A percentile compares a stretch with the other conserved stretches of the same genome.
Evolutionary conservation across 2,113 vertebrate genomes (phyloP).

Genomic region (Donacobius atricapilla): DNA sequence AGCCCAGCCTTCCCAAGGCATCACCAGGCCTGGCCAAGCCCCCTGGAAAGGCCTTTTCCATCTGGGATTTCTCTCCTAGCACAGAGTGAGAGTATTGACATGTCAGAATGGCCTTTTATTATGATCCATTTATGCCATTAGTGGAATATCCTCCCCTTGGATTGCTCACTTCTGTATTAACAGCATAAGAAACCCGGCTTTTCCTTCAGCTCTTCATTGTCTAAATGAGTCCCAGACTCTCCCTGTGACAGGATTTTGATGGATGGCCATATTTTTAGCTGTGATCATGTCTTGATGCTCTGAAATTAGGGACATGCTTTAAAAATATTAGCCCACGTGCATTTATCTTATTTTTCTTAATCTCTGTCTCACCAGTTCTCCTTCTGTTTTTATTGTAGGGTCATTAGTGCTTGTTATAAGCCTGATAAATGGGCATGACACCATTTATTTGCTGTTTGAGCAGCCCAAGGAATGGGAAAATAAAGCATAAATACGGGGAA

Average conservation of each 20-base stretch:
- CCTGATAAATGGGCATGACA: neutral
- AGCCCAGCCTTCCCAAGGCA: neutral
- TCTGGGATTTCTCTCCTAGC: neutral
- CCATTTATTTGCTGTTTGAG: neutral
- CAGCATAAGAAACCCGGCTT: neutral
- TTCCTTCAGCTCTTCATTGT: constrained; percentile 16
- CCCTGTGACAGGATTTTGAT: neutral
- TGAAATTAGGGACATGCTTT: constrained; percentile 9
- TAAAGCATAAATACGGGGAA: neutral
- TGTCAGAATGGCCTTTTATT: constrained; percentile 23
- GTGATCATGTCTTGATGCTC: neutral
- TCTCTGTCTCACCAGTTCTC: neutral
- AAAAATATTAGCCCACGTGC: neutral
- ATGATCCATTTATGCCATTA: constrained; percentile 46
- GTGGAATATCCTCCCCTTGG: constrained; percentile 26
- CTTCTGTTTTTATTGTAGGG: constrained; percentile 3
- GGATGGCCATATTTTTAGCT: neutral
- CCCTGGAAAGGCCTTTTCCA: neutral
- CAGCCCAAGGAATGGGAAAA: neutral
- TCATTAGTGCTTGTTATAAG: constrained; percentile 4
- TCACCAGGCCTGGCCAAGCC: neutral
- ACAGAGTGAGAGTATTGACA: neutral
- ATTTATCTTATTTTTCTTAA: constrained; percentile 37
- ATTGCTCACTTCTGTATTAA: constrained; percentile 28
- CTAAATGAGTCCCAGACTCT: neutral